Conservation (phyloP, 1,140 invertebrate genomes). For the Zelostemma sp. region DNA sequence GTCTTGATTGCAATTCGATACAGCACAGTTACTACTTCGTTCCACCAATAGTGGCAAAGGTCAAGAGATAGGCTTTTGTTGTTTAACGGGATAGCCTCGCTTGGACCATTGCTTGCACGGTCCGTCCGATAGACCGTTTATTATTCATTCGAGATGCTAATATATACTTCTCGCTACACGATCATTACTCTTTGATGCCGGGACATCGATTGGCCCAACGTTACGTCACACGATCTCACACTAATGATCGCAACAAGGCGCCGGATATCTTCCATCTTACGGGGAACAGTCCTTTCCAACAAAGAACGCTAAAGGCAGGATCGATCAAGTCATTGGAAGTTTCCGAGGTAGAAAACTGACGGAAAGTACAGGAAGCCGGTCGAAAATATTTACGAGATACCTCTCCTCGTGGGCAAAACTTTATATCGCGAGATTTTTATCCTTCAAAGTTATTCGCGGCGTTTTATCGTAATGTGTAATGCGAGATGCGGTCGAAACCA, state of each 20-base stretch:
- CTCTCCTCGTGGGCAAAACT: no score
- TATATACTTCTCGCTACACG: constrained; percentile 59
- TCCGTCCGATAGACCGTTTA: constrained; percentile 50
- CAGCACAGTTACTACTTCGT: constrained; percentile 43
- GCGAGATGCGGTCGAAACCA: no score
- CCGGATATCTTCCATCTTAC: constrained; percentile 59
- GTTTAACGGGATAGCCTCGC: constrained; percentile 61
- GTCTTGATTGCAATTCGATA: constrained; percentile 28
- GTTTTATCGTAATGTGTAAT: no score
- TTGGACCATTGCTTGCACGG: constrained; percentile 39
- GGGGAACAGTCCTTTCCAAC: constrained; percentile 53
- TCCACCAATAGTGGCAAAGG: constrained; percentile 50
- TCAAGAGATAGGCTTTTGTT: constrained; percentile 62
- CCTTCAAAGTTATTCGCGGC: no score
- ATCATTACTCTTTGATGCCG: constrained; percentile 59
- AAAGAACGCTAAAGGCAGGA: constrained; percentile 44
- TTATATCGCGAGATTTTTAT: no score
- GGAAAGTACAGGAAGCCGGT: no score
- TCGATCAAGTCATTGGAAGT: no score
- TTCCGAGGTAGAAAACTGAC: no score
- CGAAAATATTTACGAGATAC: no score
- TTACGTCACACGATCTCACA: constrained; percentile 67
- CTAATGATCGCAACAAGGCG: constrained; percentile 64
- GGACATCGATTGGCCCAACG: constrained; percentile 60
- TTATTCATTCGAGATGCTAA: constrained; percentile 60